Base-by-base conservation (phyloP, 2,888 invertebrate genomes). In the Drosophila prostipennis region DNA sequence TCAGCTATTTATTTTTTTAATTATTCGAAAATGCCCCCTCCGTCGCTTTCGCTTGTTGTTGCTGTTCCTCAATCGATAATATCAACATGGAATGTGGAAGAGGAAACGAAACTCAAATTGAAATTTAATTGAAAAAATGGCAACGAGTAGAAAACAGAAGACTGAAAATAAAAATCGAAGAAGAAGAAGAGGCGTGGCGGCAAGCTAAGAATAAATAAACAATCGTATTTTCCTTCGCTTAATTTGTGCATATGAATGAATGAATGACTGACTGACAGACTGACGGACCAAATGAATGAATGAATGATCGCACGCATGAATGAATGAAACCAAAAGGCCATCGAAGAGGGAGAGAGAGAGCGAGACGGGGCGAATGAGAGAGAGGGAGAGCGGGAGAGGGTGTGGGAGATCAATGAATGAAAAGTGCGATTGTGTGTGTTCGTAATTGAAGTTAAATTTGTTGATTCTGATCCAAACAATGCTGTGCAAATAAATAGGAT, bases 261-360 rank as follows among this genome's bases (percentile, higher is more conserved):
- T 49, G 57, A 40, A 19, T 54, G 46, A 45, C n/a, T 65, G 65
- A 68, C 39, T 63, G 55, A 73, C 53, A 37, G 74, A 78, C 32
- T 23, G 54, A 36, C 4, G 45, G 54, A 36, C 2, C 34, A 48
- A 34, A 1, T 59, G 61, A 54, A 19, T 69, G 69, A 69, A 69
- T 72, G 61, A 73, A 67, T 54, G 78, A 84, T 83, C 78, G 80
- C 78, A 76, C 80, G 84, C 81, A 81, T 87, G 81, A 87, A 83
- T 80, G 86, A 79, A 78, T 69, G 58, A 49, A 78, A 51, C 69
- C 51, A 52, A 64, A 78, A 63, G 84, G 64, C 67, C 68, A 53
- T 57, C 65, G 59, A 69, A 34, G 34, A 48, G 48, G 48, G 48
- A 14, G 46, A 5, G 16, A 34, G 48, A 34, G 48, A 32, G 32